Conservation (phyloP, 2,797 vertebrate species). For the Hephaestus fuliginosus region DNA sequence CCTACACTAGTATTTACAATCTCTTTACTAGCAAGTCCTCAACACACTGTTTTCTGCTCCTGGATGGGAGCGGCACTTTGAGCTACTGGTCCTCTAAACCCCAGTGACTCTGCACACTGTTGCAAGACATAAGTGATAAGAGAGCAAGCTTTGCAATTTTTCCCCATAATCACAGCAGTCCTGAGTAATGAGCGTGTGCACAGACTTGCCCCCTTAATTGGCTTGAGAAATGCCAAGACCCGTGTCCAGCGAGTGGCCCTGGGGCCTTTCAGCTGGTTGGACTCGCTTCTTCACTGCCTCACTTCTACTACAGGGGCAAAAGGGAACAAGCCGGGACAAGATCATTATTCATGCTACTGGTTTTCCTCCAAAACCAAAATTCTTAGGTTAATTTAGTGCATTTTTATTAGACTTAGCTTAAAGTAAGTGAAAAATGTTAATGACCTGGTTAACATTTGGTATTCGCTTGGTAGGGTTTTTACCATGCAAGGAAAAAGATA, state of each 20-base stretch:
- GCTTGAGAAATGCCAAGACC: slow-evolving; percentile 69
- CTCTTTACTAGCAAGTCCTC: neutral
- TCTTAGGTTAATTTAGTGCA: neutral
- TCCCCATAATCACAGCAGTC: slow-evolving; percentile 57
- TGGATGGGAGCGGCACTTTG: slow-evolving; percentile 13
- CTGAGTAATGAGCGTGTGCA: slow-evolving; percentile 56
- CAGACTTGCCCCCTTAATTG: slow-evolving; percentile 61
- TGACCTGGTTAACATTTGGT: neutral
- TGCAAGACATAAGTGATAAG: slow-evolving; percentile 39
- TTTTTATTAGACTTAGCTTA: neutral
- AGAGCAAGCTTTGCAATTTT: slow-evolving; percentile 49
- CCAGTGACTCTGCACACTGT: slow-evolving; percentile 16
- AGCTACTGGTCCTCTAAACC: slow-evolving; percentile 33
- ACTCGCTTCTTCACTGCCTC: slow-evolving; percentile 26
- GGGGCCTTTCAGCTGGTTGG: slow-evolving; percentile 59
- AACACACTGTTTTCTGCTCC: slow-evolving; percentile 21
- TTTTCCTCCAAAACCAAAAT: neutral
- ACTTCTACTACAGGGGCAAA: slow-evolving; percentile 40
- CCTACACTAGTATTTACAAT: neutral
- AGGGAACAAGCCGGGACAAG: slow-evolving; percentile 28
- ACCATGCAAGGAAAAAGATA: neutral
- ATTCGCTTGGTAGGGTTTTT: neutral
- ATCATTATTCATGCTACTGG: slow-evolving; percentile 17
- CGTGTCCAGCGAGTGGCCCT: slow-evolving; percentile 57
- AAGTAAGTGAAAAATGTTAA: neutral